phyloP scores from a whole-genome alignment of 2,797 vertebrate genomes.

The Odontamblyopus lacepedii region DNA sequence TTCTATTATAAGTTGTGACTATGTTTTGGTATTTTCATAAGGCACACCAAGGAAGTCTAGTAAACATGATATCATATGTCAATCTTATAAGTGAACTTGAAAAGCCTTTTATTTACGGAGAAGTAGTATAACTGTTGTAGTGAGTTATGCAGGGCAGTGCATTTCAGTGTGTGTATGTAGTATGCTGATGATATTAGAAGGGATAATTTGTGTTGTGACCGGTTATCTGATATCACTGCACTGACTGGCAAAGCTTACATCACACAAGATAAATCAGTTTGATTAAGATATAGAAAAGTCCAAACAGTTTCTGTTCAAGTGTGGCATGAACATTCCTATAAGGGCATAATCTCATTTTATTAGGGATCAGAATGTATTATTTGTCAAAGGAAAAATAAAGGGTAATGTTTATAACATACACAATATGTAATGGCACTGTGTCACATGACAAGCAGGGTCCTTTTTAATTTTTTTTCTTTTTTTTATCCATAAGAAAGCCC shows the following conservation, averaged over 20 bases:
- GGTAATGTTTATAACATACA: no score
- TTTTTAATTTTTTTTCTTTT: no score
- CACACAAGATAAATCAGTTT: slow-evolving; percentile 2
- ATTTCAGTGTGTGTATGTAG: slow-evolving; percentile 4
- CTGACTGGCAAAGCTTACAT: slow-evolving; percentile 3
- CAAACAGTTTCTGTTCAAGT: neutral
- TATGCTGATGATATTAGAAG: slow-evolving; percentile 10
- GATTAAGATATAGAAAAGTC: neutral
- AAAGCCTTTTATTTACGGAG: neutral
- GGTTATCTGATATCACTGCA: slow-evolving; percentile 4
- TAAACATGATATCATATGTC: neutral
- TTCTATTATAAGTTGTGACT: neutral
- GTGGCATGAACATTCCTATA: neutral
- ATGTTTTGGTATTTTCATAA: neutral
- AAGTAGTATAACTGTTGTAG: neutral
- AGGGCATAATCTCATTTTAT: no score
- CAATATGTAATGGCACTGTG: no score
- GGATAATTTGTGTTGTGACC: slow-evolving; percentile 10
- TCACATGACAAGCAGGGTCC: no score
- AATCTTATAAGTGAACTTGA: neutral
- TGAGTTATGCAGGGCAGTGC: neutral
- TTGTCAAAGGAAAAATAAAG: no score
- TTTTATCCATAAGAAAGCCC: no score
- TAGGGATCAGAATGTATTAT: no score
- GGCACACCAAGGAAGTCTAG: neutral